A percentile compares a stretch with the other conserved stretches of the same genome.
Conservation (phyloP, 2,888 invertebrate species). For the Dynastes hyllus region DNA sequence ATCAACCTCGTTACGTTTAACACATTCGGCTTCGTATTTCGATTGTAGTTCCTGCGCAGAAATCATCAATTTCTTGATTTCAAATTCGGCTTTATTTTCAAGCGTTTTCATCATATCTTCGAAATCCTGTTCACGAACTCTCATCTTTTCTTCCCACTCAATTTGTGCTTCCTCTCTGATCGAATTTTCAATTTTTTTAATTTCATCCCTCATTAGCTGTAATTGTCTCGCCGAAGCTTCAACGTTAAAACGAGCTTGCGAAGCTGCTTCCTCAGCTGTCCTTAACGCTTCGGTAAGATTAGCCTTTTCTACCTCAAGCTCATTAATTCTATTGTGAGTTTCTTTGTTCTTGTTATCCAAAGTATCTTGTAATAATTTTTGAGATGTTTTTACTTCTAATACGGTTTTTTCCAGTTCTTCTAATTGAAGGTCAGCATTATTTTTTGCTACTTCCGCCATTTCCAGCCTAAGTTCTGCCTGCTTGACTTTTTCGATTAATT, state of each 20-base stretch:
- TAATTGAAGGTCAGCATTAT: conserved; percentile 57
- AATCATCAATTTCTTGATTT: conserved; percentile 62
- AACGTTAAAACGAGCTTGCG: conserved; percentile 61
- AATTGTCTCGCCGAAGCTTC: conserved; percentile 56
- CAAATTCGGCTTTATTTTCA: conserved; percentile 58
- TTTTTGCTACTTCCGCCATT: conserved; percentile 64
- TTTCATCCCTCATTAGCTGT: conserved; percentile 56
- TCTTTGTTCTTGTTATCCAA: conserved; percentile 63
- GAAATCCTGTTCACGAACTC: conserved; percentile 61
- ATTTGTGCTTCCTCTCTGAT: conserved; percentile 27
- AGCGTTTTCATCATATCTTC: conserved; percentile 60
- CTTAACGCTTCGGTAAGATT: conserved; percentile 56
- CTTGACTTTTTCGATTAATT: conserved; percentile 47
- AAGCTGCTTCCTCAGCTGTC: conserved; percentile 55
- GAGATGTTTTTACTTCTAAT: conserved; percentile 59
- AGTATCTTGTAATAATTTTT: conserved; percentile 57
- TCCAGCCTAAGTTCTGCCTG: conserved; percentile 59
- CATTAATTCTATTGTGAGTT: conserved; percentile 64
- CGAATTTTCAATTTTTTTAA: conserved; percentile 25
- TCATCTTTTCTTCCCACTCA: conserved; percentile 57
- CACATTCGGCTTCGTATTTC: conserved; percentile 73
- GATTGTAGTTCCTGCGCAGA: conserved; percentile 69
- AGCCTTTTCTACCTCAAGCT: conserved; percentile 63
- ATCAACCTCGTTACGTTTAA: conserved; percentile 74
- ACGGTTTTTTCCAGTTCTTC: conserved; percentile 52